Evolutionary conservation across 2,113 vertebrate genomes (phyloP), one percentile per base, ranked within the genome.

Genomic region (Herpetotheres cachinnans): DNA sequence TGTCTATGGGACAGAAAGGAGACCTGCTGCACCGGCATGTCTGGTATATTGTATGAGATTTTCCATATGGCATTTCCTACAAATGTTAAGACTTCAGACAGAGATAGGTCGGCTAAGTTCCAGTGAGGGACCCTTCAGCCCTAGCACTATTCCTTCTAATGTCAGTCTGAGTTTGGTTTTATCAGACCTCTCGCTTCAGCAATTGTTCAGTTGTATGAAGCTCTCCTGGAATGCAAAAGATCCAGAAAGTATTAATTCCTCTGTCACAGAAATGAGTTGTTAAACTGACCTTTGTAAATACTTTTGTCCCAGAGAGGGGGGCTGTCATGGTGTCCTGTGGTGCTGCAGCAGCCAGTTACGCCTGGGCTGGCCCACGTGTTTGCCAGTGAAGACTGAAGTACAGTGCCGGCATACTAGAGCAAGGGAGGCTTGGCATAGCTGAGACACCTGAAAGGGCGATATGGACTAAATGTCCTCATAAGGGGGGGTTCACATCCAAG

Each of bases 381-480:
- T 34, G 15, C 25, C 30, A 17, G 8, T 22, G 16, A 52, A 66
- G 61, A 3, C 44, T 32, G 27, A 78, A 71, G 36, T 19, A 21
- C 4, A 13, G 38, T 7, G 26, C 0, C 1, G 20, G 19, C 11
- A 4, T 27, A n/a, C 29, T 5, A 17, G 49, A 36, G 5, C 40
- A 55, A 47, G 19, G 54, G 15, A 36, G 5, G 16, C 18, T 4
- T 44, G 30, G 47, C 29, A 22, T 15, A n/a, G 36, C 63, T 65
- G 58, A n/a, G 58, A 24, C 44, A 24, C 17, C 15, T 2, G 1
- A 34, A 70, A 49, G 27, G 18, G 7, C 2, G 2, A 26, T 44
- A n/a, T 2, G 19, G 19, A 26, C 20, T 32, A 40, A 6, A 13
- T 22, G 17, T n/a, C 34, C 7, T 30, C 12, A 4, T 24, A 42